Base-by-base conservation (phyloP, 2,797 vertebrate genomes). In the Brachyrhaphis roseni region DNA sequence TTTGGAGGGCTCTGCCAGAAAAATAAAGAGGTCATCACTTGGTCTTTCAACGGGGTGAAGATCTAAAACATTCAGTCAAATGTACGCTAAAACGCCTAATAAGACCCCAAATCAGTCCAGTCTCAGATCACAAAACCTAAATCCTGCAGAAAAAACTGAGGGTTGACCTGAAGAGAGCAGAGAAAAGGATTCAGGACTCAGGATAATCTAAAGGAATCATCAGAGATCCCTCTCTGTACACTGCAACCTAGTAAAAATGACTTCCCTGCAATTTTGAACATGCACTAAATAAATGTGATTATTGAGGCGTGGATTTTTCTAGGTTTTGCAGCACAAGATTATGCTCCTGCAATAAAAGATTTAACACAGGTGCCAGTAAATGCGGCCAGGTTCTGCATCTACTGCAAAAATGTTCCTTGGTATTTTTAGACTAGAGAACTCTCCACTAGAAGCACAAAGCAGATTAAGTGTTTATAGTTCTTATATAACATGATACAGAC, bases 381-480 rank as follows among this genome's bases (percentile, higher is more conserved):
- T 15, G 31, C 3, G 0, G 16, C 1, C 5, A 34, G 28, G n/a
- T 31, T 31, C 28, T 62, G 57, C 28, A 62, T 16, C 28, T 8
- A 10, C 62, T 20, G 62, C 6, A 64, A 36, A 64, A 64, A 64
- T 34, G 62, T 36, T 20, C 62, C 31, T 36, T 20, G 34, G 36
- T 70, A 43, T 70, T 70, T 43, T 70, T 70, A 70, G 11, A 70
- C 66, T n/a, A 47, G 71, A 31, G 11, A 64, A 36, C 28, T 31
- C 45, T 34, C n/a, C 45, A 34, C 51, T 8, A 8, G n/a, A 62
- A 26, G 53, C 66, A n/a, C 43, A 79, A 70, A 18, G 62, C 23
- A 2, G 51, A 83, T 78, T 34, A 36, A 23, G 39, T 11, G 31
- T n/a, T 39, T 26, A 13, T 12, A 12, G 34, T 12, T 68, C 46